Evolutionary conservation across 2,888 invertebrate genomes (phyloP), one percentile per base, ranked within the genome.

Genomic region (Mesochorus sp.): DNA sequence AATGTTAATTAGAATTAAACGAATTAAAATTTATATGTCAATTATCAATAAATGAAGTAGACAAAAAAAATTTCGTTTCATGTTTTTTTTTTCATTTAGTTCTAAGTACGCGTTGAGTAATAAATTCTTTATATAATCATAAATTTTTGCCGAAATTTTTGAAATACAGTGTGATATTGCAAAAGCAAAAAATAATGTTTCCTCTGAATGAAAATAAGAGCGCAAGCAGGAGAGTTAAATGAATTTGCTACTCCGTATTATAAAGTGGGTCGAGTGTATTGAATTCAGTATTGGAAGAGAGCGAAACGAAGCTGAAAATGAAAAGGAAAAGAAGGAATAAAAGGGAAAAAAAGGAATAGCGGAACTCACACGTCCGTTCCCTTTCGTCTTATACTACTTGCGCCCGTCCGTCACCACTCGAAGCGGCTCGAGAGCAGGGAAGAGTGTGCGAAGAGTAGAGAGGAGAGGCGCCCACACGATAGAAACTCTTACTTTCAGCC

Each of bases 401-500:
- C 3, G 34, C 17, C 44, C 59, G 39, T 3, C 44, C 12, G 31
- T 12, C 8, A 10, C n/a, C 24, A 5, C 17, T 61, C 76, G 72
- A 67, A 39, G 61, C 51, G 31, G 49, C 21, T 14, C 34, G 14
- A 55, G 19, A 49, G 47, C 57, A 8, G 2, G 24, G 14, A 24
- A 53, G 55, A 59, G 53, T 49, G 66, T 14, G 66, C 47, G 61
- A 72, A 62, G 68, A 79, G 81, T 75, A 84, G n/a, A n/a, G n/a
- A n/a, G 81, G 80, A 82, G 83, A 82, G 80, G 55, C 57, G 68
- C 28, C 47, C 17, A 62, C 62, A 59, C n/a, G n/a, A n/a, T n/a
- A 53, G 19, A 39, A 80, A 86, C 88, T 89, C 87, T 90, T 88
- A 88, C 89, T 89, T 89, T 89, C 88, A 85, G 83, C 82, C 82